Evolutionary conservation across 2,888 invertebrate genomes (phyloP).

Genomic region (Ochropleura plecta): DNA sequence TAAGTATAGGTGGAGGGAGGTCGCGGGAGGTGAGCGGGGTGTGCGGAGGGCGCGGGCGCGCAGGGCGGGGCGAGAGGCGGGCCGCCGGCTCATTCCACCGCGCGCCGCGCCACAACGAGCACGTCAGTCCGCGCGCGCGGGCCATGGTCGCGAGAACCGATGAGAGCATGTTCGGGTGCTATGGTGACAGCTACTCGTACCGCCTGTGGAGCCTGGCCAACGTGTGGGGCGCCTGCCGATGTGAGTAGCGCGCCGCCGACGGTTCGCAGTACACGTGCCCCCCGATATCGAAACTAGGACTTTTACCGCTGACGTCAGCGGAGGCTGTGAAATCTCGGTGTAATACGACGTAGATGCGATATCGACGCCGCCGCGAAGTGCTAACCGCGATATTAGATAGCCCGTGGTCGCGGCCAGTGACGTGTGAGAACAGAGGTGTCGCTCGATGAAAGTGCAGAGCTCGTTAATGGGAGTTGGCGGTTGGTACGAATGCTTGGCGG

Average conservation of each 20-base stretch:
- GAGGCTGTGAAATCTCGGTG: conserved; percentile 81
- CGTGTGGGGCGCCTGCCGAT: conserved; percentile 94
- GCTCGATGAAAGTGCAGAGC: conserved; percentile 89
- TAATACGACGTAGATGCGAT: conserved; percentile 78
- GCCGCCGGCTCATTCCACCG: conserved; percentile 85
- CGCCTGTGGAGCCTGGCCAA: conserved; percentile 94
- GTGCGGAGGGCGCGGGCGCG: conserved; percentile 72
- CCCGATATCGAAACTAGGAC: conserved; percentile 69
- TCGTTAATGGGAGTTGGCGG: conserved; percentile 89
- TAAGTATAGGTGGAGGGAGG: conserved; percentile 84
- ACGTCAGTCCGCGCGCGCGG: conserved; percentile 90
- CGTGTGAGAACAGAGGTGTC: conserved; percentile 82
- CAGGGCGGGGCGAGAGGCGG: conserved; percentile 79
- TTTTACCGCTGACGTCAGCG: conserved; percentile 81
- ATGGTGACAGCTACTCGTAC: conserved; percentile 94
- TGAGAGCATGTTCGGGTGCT: conserved; percentile 94
- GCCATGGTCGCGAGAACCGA: conserved; percentile 96
- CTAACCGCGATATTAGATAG: conserved; percentile 70
- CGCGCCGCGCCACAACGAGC: conserved; percentile 86
- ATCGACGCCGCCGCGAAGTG: conserved; percentile 74
- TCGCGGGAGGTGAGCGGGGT: conserved; percentile 65
- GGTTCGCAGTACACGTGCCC: conserved; percentile 69
- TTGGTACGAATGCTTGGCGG: conserved; percentile 88
- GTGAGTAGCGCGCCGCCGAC: conserved; percentile 90
- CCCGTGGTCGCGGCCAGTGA: conserved; percentile 75